Conservation (phyloP, 2,113 vertebrate genomes). For the Aegotheles bennettii region DNA sequence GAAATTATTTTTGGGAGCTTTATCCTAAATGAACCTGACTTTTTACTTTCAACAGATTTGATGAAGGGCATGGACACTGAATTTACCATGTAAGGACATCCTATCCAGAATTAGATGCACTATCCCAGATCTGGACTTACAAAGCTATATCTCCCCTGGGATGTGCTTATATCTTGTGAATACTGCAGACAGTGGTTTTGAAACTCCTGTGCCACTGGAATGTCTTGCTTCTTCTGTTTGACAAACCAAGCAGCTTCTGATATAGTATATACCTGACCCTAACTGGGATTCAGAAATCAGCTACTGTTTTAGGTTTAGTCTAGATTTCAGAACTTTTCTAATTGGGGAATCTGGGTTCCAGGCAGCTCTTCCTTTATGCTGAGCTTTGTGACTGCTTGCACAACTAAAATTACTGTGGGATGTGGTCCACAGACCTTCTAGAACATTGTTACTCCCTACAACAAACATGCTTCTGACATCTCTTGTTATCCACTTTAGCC, state of each 20-base stretch:
- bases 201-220: neutral
- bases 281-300: neutral
- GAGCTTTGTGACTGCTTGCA: neutral
- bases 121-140: neutral
- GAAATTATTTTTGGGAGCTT: neutral
- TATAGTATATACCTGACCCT: neutral
- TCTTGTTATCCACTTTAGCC: neutral
- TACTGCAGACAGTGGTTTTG: neutral
- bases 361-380: neutral
- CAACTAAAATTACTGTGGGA: neutral
- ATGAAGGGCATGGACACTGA: neutral
- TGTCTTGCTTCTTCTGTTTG: neutral
- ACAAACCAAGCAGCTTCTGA: neutral
- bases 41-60: neutral
- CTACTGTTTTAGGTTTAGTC: neutral
- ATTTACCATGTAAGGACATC: neutral
- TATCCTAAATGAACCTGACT: neutral
- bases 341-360: neutral
- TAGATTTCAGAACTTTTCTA: neutral
- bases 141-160: neutral
- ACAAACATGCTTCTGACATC: neutral
- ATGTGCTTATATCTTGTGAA: neutral
- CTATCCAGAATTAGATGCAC: neutral
- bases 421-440: neutral
- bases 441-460: neutral